Base-by-base conservation (phyloP, 1,140 invertebrate species). In the Mylabris phalerata region DNA sequence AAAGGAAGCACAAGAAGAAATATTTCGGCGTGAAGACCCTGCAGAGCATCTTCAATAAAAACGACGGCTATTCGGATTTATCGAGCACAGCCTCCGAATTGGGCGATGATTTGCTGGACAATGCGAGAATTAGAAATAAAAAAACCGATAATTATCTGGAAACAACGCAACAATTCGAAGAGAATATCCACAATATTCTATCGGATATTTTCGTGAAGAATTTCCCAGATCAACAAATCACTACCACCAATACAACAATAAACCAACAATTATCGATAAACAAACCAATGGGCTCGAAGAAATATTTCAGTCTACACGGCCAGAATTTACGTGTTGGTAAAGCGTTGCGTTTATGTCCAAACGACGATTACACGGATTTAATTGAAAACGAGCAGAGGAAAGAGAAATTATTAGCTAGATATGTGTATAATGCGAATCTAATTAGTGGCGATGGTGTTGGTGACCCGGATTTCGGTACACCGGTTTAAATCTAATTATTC, bases 401-500 rank as follows among this genome's bases (percentile, higher is more conserved):
- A 48, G 72, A 74, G 52, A 75, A 75, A 66, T 55, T 75, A n/a
- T 61, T 73, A 32, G 72, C 72, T 41, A 65, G 72, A 50, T 75
- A 75, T 47, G 73, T 75, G 50, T 72, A 73, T 59, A 73, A 71
- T 61, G 67, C 70, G 6, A 72, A 74, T 67, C 70, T 64, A 45
- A 50, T 71, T 13, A 70, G 76, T 54, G 74, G 75, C 27, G 75
- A 79, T 60, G 79, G 79, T 41, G 77, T 78, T 60, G 80, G 80
- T 5, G 79, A 82, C 74, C 80, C 80, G 0, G 80, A 81, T 72
- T 82, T 82, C 70, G 80, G 80, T 45, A 82, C 80, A 9, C 80
- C 80, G 24, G 80, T 82, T 59, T 82, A 77, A 77, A 42, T 42
- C 32, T 4, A 5, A 32, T 7, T 32, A 32, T 32, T 32, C 7